phyloP scores from a whole-genome alignment of 2,888 invertebrate genomes.

The Leptarthrus brevirostris region DNA sequence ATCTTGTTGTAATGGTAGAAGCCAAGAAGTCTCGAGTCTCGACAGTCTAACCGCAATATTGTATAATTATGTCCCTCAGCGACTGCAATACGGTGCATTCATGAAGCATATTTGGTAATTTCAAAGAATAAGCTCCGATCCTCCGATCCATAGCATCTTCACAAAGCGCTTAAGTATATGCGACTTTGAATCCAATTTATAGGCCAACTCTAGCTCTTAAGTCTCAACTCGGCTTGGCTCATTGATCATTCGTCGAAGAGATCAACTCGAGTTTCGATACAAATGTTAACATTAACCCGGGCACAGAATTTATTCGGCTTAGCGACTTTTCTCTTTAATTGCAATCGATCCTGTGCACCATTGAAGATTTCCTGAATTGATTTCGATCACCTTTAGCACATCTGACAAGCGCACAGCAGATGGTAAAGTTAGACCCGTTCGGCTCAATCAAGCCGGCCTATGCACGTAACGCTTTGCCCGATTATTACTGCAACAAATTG shows the following conservation, averaged over 20 bases:
- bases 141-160: not conserved
- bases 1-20: conserved; percentile 10
- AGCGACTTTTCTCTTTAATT: conserved; percentile 41
- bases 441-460: not conserved
- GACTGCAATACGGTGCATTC: not conserved
- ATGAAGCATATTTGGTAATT: conserved; percentile 9
- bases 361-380: conserved; percentile 50
- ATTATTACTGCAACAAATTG: conserved; percentile 49
- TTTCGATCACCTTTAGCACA: conserved; percentile 36
- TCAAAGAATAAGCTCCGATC: not conserved
- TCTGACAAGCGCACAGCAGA: conserved; percentile 10
- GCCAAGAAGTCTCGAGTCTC: conserved; percentile 17
- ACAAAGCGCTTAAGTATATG: not conserved
- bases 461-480: not conserved
- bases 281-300: conserved; percentile 9
- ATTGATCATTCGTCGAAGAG: not conserved
- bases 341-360: conserved; percentile 5
- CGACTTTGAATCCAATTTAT: not conserved
- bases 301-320: conserved; percentile 13
- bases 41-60: not conserved
- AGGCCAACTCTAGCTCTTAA: not conserved
- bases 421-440: not conserved
- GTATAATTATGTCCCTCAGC: conserved; percentile 8
- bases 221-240: not conserved
- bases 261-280: not conserved